Percentiles rank a stretch among this genome's conserved stretches.
phyloP scores from a whole-genome alignment of 2,888 invertebrate genomes.

The Eurois occulta region DNA sequence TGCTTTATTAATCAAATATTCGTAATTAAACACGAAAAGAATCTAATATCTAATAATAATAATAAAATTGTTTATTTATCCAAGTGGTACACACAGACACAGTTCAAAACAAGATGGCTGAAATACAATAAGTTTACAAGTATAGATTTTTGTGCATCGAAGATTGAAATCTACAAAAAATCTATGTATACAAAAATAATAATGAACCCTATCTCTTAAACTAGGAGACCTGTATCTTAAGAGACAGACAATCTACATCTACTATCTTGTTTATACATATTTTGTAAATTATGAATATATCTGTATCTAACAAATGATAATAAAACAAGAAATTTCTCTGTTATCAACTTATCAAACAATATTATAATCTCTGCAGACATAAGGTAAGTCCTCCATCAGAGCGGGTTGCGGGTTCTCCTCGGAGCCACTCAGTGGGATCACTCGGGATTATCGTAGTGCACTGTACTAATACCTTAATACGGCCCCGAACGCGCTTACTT shows the following conservation, averaged over 20 bases:
- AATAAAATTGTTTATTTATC: too few relatives aligned
- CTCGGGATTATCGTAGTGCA: neutral
- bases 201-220: too few relatives aligned
- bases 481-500: slow-evolving; percentile 1
- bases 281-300: neutral
- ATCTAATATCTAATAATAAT: too few relatives aligned
- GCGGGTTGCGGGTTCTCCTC: neutral
- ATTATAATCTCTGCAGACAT: slow-evolving; percentile 8
- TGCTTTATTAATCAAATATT: neutral
- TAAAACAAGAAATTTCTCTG: neutral
- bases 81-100: too few relatives aligned
- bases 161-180: too few relatives aligned
- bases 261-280: too few relatives aligned
- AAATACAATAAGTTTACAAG: too few relatives aligned
- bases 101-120: too few relatives aligned
- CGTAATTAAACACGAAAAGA: neutral
- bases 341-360: neutral
- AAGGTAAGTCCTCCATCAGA: neutral
- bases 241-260: too few relatives aligned
- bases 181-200: too few relatives aligned
- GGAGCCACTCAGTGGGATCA: neutral
- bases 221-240: too few relatives aligned
- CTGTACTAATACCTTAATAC: neutral
- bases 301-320: neutral
- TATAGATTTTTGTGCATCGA: too few relatives aligned